Evolutionary conservation across 2,888 invertebrate genomes (phyloP), one percentile per base, ranked within the genome.

Genomic region (Sussaba pulchella): DNA sequence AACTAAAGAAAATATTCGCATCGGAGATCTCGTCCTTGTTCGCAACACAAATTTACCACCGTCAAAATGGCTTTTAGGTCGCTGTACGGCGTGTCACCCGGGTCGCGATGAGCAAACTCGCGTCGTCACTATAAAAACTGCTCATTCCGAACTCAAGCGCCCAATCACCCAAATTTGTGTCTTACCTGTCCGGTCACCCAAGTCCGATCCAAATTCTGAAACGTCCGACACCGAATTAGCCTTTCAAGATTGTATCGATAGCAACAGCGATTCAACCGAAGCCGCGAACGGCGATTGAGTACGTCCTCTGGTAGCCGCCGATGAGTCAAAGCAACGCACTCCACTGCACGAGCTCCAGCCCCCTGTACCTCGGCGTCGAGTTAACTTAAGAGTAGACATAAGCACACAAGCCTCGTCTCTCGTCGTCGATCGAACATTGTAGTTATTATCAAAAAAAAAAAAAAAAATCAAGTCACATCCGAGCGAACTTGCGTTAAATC

Each of bases 151-250:
- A 61, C 43, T 61, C 14, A 61, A 61, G 8, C 61, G 41, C 5
- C 61, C 61, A 36, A 61, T 61, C 6, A 19, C 41, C 14, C 36
- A 59, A 17, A 14, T 59, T n/a, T 63, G 63, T 43, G n/a, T 63
- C 63, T 43, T 57, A 24, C 54, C 45, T 9, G 43, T 31, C 39
- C 19, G 4, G 2, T 54, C 45, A 10, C 21, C 19, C 8, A 24
- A 2, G 10, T 71, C 43, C 59, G 8, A 24, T 47, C 59, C 36
- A 1, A 39, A 2, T 12, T 8, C 31, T 26, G 26, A 57, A 10
- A 45, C 71, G 24, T 26, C 64, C 1, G 24, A n/a, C 43, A 21
- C 8, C 43, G 45, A 63, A 24, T 10, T 43, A 5, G 19, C 63
- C 1, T 45, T 63, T 24, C 21, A 63, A 63, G 45, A 63, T 24